Percentiles rank a stretch among this genome's conserved stretches.
Conservation (phyloP, 2,113 vertebrate species). For the Odobenus rosmarus region DNA sequence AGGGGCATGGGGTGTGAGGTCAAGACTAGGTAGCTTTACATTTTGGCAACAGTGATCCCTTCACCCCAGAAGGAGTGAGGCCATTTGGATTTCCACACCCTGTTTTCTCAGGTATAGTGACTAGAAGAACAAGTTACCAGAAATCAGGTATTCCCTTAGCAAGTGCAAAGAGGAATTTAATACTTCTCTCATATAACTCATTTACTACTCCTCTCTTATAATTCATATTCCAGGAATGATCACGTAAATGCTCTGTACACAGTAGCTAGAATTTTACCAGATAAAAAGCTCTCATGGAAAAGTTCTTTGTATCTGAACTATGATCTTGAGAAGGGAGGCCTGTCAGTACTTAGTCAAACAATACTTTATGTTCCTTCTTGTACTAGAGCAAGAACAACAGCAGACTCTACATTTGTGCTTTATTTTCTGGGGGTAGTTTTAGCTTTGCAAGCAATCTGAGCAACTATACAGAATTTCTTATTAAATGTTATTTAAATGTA, state of each 20-base stretch:
- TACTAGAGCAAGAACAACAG: background rate
- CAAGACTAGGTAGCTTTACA: background rate
- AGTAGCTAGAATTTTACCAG: constrained; percentile 43
- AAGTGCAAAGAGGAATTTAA: constrained; percentile 44
- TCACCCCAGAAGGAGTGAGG: background rate
- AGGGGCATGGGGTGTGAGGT: background rate
- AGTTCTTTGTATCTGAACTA: constrained; percentile 29
- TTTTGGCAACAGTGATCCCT: background rate
- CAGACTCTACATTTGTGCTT: background rate
- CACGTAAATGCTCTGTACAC: constrained; percentile 51
- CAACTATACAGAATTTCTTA: constrained; percentile 15
- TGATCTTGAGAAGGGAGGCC: background rate
- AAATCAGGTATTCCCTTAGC: constrained; percentile 35
- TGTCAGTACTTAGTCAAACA: background rate
- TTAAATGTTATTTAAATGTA: constrained; percentile 40
- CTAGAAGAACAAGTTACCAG: background rate
- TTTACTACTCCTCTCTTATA: constrained; percentile 46
- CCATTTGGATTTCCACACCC: background rate
- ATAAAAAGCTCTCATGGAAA: background rate
- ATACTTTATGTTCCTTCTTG: background rate
- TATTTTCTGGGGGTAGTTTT: background rate
- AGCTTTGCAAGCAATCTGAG: background rate
- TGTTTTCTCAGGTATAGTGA: background rate
- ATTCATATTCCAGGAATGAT: background rate
- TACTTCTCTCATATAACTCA: constrained; percentile 25